Evolutionary conservation across 1,140 invertebrate genomes (phyloP).

Genomic region (Pteromalus puparum): DNA sequence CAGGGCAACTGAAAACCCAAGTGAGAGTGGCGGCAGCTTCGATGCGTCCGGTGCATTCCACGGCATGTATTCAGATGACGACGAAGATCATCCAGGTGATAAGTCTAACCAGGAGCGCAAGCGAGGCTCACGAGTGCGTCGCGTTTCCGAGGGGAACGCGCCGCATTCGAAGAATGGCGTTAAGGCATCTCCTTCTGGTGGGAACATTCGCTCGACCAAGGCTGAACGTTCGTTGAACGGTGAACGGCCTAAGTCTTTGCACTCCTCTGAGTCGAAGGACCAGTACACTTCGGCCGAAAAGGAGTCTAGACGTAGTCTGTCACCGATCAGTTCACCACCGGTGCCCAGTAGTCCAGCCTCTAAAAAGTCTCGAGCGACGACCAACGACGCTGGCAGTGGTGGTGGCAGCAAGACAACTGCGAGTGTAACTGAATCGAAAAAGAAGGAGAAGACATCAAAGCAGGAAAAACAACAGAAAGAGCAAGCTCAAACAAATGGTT

Average conservation of each 20-base stretch:
- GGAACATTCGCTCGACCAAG: background rate
- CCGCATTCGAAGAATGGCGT: conserved; percentile 42
- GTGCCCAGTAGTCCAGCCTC: conserved; percentile 38
- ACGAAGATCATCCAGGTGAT: conserved; percentile 73
- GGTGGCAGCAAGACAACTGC: background rate
- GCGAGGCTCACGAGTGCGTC: conserved; percentile 62
- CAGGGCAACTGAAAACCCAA: conserved; percentile 83
- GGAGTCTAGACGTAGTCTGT: conserved; percentile 43
- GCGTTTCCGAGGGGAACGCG: conserved; percentile 69
- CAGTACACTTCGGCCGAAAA: background rate
- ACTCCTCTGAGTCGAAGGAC: conserved; percentile 1
- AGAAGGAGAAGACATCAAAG: conserved; percentile 44
- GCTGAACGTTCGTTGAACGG: conserved; percentile 40
- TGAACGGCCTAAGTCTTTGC: conserved; percentile 44
- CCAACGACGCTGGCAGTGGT: conserved; percentile 44
- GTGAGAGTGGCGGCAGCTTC: conserved; percentile 89
- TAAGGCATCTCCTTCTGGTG: background rate
- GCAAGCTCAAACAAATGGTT: background rate
- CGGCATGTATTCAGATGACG: conserved; percentile 77
- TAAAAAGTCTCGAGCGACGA: conserved; percentile 47
- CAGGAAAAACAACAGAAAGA: conserved; percentile 3
- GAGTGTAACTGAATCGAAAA: conserved; percentile 13
- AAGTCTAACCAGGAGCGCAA: conserved; percentile 47
- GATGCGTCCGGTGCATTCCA: conserved; percentile 91
- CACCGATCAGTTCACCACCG: conserved; percentile 33